Base-by-base conservation (phyloP, 2,797 vertebrate genomes). In the Hydrocynus forskahlii region DNA sequence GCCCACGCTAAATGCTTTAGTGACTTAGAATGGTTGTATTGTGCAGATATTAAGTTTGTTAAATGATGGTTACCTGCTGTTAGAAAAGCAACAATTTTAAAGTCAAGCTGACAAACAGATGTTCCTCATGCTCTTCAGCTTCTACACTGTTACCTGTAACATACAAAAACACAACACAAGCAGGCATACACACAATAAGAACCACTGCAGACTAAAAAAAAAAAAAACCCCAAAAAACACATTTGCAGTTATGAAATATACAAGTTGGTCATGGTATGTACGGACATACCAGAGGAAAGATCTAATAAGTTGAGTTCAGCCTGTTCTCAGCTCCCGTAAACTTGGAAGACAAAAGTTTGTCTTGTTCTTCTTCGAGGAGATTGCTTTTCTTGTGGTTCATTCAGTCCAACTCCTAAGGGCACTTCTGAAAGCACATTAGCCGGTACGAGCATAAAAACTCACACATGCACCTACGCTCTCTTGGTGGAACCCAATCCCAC, bases 401-500 rank as follows among this genome's bases (percentile, higher is more conserved):
- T 72, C 75, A 77, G 57, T 57, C 57, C n/a, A 35, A 9, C 23
- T 17, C 25, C 50, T 52, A 38, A 19, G 7, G 2, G 21, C 1
- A 16, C n/a, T 17, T 69, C 19, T 66, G 21, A 19, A 50, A 43
- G 62, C 0, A 52, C 54, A 68, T 21, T 4, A 69, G 35, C 64
- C 16, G 14, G 70, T 60, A 25, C n/a, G 57, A 59, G 67, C 4
- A 57, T 52, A 43, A 35, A 69, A 60, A 19, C 43, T 38, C 68
- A 74, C 57, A 77, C 69, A 72, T 21, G 54, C 12, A 14, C 74
- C 55, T 70, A 54, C 62, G n/a, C 17, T 19, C 6, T 66, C 57
- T 59, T 16, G 19, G 16, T 75, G 86, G 75, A 81, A 87, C 86
- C 50, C 7, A 82, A 87, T 72, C 38, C 81, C 79, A 48, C 38